A percentile compares a stretch with the other conserved stretches of the same genome.
Conservation (phyloP, 2,888 invertebrate genomes). For the Drosophila fungiperda region DNA sequence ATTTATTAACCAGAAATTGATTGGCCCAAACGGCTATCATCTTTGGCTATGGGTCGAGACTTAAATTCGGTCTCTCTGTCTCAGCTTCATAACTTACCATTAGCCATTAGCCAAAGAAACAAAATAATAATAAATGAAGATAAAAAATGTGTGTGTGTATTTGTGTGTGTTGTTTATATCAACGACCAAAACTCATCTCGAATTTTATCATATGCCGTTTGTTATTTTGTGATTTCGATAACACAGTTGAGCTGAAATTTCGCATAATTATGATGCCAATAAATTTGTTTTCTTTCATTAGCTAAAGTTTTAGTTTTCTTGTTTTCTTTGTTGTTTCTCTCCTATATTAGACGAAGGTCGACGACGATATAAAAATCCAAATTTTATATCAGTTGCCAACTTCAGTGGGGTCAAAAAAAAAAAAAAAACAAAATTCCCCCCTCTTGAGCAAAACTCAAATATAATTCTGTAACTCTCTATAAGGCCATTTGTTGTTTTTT, state of each 20-base stretch:
- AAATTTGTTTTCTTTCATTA: slow-evolving; percentile 81
- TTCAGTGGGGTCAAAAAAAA: background rate
- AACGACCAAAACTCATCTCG: slow-evolving; percentile 38
- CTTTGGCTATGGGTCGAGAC: slow-evolving; percentile 52
- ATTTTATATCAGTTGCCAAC: slow-evolving; percentile 69
- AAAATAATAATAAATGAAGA: slow-evolving; percentile 22
- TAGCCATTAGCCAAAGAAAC: slow-evolving; percentile 59
- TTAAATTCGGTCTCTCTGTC: slow-evolving; percentile 19
- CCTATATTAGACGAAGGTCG: slow-evolving; percentile 79
- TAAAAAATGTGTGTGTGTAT: slow-evolving; percentile 6
- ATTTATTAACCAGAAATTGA: slow-evolving; percentile 82
- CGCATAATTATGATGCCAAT: slow-evolving; percentile 81
- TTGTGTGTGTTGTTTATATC: slow-evolving; percentile 16
- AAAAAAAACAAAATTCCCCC: background rate
- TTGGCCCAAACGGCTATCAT: slow-evolving; percentile 76
- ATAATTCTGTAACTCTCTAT: slow-evolving; percentile 50
- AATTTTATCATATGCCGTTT: slow-evolving; percentile 50
- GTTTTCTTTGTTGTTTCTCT: slow-evolving; percentile 57
- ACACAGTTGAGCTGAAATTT: slow-evolving; percentile 67
- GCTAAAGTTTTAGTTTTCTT: slow-evolving; percentile 66
- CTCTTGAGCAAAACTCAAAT: slow-evolving; percentile 7
- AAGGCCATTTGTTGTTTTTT: slow-evolving; percentile 33
- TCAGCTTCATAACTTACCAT: slow-evolving; percentile 76
- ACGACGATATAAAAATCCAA: slow-evolving; percentile 77
- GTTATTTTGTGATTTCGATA: slow-evolving; percentile 55